Conservation (phyloP, 2,888 invertebrate species). For the Amblyjoppa fuscipennis region DNA sequence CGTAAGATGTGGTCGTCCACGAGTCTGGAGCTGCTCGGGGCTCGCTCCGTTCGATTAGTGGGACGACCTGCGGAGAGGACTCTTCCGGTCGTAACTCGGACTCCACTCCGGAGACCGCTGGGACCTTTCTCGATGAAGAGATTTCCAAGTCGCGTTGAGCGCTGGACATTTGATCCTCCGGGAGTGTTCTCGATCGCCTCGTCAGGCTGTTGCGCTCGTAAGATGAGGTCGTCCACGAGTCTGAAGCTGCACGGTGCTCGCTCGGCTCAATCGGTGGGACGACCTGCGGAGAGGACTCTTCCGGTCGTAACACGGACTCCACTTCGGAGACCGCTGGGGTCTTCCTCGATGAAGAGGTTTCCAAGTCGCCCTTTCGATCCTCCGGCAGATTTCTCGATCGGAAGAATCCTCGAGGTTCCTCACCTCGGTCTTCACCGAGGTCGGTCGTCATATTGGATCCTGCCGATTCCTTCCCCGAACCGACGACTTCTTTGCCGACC, state of each 20-base stretch:
- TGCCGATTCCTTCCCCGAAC: not conserved
- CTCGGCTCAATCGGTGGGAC: not conserved
- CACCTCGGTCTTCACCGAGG: not conserved
- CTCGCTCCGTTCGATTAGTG: not conserved
- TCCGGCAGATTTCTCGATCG: not conserved
- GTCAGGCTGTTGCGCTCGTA: conserved; percentile 21
- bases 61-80: conserved; percentile 14
- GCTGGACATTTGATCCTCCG: not conserved
- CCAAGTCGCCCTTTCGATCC: not conserved
- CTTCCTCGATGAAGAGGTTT: no score
- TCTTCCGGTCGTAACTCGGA: no score
- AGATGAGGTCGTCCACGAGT: conserved; percentile 16
- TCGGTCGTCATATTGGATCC: not conserved
- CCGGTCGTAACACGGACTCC: not conserved
- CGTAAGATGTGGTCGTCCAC: conserved; percentile 22
- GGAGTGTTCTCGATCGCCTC: no score
- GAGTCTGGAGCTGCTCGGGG: conserved; percentile 8
- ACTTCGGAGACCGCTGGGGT: no score
- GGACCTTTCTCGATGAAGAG: no score
- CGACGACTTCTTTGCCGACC: not conserved
- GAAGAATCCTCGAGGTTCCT: no score
- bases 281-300: conserved; percentile 7
- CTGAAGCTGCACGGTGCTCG: conserved; percentile 5
- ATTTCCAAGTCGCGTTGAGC: not conserved
- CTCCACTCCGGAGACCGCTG: no score